Percentiles rank a stretch among this genome's conserved stretches.
These are phyloP conservation scores for Patella ulyssiponensis DNA, from an alignment of 2,888 invertebrate genomes.

Conservation along the genomic window DNA sequence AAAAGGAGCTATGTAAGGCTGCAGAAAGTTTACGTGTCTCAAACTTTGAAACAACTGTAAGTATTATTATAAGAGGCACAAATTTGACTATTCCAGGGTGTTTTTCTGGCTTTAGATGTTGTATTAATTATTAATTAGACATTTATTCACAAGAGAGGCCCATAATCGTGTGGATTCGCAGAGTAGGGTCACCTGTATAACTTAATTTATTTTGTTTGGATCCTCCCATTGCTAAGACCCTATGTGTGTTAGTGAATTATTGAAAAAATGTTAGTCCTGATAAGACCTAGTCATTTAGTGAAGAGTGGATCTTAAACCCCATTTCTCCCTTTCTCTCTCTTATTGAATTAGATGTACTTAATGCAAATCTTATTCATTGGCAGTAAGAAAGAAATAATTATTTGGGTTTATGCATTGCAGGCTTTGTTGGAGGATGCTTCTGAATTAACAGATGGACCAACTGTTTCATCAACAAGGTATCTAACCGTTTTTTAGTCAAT, in stretches of 20 bases:
- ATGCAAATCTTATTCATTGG: background rate
- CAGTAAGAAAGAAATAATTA: background rate
- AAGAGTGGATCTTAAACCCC: constrained; percentile 43
- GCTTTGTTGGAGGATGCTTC: background rate
- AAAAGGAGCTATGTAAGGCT: constrained; percentile 42
- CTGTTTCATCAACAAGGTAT: background rate
- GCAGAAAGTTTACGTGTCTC: constrained; percentile 40
- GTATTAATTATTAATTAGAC: no score
- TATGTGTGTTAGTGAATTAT: no score
- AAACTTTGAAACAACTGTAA: constrained; percentile 35
- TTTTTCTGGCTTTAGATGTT: no score
- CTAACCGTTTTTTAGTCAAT: no score
- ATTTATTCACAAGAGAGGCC: no score
- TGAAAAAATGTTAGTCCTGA: no score
- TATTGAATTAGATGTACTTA: background rate
- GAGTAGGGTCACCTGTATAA: no score
- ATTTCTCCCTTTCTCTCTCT: background rate
- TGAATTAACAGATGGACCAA: background rate
- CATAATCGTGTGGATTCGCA: no score
- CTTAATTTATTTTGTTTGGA: no score
- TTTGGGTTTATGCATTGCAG: background rate
- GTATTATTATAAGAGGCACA: background rate
- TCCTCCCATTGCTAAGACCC: no score
- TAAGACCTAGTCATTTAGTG: constrained; percentile 16
- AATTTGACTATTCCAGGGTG: no score